Percentiles rank a stretch among this genome's conserved stretches.
These are phyloP conservation scores for Zaprionus africanus DNA, from an alignment of 1,140 invertebrate species.

Conservation along the genomic window DNA sequence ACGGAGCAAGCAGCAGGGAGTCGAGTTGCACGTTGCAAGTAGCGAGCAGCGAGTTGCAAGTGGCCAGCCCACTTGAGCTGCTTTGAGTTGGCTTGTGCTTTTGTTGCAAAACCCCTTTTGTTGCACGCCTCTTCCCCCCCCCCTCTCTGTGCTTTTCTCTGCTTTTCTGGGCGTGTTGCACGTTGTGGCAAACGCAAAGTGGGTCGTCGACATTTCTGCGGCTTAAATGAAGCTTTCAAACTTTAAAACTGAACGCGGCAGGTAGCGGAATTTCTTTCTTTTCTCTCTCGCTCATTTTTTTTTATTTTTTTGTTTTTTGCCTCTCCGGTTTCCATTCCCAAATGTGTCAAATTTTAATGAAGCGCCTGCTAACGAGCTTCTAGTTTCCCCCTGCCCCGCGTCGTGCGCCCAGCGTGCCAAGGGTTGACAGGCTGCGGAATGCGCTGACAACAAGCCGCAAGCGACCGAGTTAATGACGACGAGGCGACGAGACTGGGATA, in stretches of 20 bases:
- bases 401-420: not conserved
- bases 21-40: conserved; percentile 32
- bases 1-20: conserved; percentile 28
- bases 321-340: conserved; percentile 38
- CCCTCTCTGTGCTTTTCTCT: not conserved
- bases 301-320: not conserved
- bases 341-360: conserved; percentile 81
- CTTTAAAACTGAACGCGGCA: conserved; percentile 37
- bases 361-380: conserved; percentile 72
- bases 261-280: not conserved
- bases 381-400: not conserved
- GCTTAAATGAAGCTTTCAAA: conserved; percentile 43
- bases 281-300: not conserved
- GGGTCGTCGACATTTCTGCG: conserved; percentile 58
- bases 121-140: conserved; percentile 18
- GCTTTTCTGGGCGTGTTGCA: conserved; percentile 6
- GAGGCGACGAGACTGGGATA: not conserved
- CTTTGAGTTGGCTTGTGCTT: conserved; percentile 62
- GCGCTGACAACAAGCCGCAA: conserved; percentile 18
- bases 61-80: conserved; percentile 66
- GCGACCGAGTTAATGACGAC: conserved; percentile 33
- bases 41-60: conserved; percentile 57
- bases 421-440: conserved; percentile 2
- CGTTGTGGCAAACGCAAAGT: conserved; percentile 46
- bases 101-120: conserved; percentile 55